A percentile compares a stretch with the other conserved stretches of the same genome.
Evolutionary conservation across 2,113 vertebrate genomes (phyloP).

Genomic region (Craseonycteris thonglongyai): DNA sequence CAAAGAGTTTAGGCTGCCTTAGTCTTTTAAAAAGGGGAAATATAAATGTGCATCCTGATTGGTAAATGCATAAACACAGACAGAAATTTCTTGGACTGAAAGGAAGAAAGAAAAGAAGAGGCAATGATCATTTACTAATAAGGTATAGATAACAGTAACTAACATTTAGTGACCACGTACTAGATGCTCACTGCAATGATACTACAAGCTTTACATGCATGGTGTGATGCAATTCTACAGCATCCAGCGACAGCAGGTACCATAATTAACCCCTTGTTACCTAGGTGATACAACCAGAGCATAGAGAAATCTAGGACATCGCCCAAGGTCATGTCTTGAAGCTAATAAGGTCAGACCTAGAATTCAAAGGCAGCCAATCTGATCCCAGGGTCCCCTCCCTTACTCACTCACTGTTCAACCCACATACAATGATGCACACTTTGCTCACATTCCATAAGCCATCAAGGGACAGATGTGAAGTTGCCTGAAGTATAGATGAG

Average conservation of each 20-base stretch:
- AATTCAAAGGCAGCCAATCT: background rate
- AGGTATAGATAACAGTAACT: too few species aligned
- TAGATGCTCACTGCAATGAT: background rate
- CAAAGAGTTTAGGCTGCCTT: background rate
- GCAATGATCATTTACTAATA: background rate
- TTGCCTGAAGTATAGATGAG: background rate
- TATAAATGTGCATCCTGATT: background rate
- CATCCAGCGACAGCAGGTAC: background rate
- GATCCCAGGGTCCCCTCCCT: background rate
- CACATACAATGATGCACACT: rapidly evolving
- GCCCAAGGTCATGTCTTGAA: background rate
- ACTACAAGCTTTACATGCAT: background rate
- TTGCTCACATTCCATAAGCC: background rate
- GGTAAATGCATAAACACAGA: background rate
- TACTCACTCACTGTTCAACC: background rate
- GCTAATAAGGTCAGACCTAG: background rate
- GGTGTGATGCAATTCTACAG: background rate
- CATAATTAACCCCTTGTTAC: background rate
- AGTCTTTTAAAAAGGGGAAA: background rate
- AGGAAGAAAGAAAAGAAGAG: background rate
- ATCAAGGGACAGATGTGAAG: rapidly evolving
- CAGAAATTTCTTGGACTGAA: background rate
- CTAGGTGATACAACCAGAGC: background rate
- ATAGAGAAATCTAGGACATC: background rate
- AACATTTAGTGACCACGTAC: background rate